Percentiles rank a stretch among this genome's conserved stretches.
phyloP scores from a whole-genome alignment of 2,888 invertebrate species.

The Mechanitis messenoides region DNA sequence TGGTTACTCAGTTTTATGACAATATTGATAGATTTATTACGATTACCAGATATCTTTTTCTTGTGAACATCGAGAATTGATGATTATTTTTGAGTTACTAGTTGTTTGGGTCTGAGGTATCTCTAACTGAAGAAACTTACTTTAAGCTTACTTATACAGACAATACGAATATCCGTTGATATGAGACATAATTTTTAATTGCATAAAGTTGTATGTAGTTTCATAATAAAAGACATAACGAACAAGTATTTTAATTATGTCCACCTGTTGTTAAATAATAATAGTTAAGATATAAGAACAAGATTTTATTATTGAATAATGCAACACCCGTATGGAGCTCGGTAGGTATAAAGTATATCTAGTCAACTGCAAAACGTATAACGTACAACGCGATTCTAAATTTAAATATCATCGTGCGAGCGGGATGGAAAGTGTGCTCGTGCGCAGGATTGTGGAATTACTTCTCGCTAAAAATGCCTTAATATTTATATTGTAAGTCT shows the following conservation, averaged over 20 bases:
- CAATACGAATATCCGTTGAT: no score
- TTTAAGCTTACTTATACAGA: no score
- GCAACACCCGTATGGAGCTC: constrained; percentile 40
- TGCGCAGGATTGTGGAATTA: constrained; percentile 38
- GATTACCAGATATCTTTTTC: no score
- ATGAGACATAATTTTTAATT: no score
- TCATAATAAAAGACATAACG: not conserved
- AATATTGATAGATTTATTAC: no score
- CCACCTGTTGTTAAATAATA: constrained; percentile 6
- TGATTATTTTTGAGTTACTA: no score
- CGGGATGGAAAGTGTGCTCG: constrained; percentile 49
- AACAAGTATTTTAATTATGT: constrained; percentile 4
- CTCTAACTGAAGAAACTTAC: no score
- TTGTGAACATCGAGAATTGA: no score
- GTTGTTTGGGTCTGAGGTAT: no score
- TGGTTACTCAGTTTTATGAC: no score
- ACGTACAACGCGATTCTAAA: constrained; percentile 60
- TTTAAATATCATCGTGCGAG: constrained; percentile 66
- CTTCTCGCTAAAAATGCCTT: constrained; percentile 17
- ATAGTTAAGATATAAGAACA: constrained; percentile 27
- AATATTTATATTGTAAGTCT: no score
- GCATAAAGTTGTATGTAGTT: not conserved
- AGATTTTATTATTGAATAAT: constrained; percentile 43
- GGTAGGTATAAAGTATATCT: constrained; percentile 19
- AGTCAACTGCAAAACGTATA: constrained; percentile 51